Percentiles rank a stretch among this genome's conserved stretches.
phyloP scores from a whole-genome alignment of 92 coral and sea anemone species.

The Pocillopora meandrina region DNA sequence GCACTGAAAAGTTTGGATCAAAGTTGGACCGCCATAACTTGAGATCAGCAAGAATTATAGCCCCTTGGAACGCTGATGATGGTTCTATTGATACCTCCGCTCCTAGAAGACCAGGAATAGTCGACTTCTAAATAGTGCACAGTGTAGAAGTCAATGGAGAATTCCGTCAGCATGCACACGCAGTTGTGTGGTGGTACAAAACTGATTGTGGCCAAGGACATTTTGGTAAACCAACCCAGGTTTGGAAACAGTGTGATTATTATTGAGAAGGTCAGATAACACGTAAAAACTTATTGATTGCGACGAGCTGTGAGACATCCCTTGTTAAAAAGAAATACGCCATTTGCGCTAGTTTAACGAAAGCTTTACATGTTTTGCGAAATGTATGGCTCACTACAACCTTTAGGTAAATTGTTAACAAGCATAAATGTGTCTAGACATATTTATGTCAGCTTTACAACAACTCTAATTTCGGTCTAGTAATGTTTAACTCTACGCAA shows the following conservation, averaged over 20 bases:
- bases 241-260: constrained; percentile 37
- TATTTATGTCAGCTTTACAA: too few species aligned
- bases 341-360: too few species aligned
- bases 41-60: constrained; percentile 39
- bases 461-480: too few species aligned
- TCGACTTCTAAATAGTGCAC: constrained; percentile 37
- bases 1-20: constrained; percentile 49
- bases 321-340: too few species aligned
- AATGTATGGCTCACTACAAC: too few species aligned
- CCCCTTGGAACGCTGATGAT: constrained; percentile 49
- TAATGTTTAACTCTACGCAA: too few species aligned
- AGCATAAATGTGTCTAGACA: too few species aligned
- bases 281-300: too few species aligned
- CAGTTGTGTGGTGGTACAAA: constrained; percentile 48
- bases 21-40: constrained; percentile 12
- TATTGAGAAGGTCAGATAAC: neutral
- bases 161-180: constrained; percentile 28
- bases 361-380: too few species aligned
- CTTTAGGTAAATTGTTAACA: too few species aligned
- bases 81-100: constrained; percentile 29
- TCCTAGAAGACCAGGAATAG: constrained; percentile 47
- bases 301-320: too few species aligned
- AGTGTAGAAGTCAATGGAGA: constrained; percentile 17
- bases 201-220: constrained; percentile 1
- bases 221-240: constrained; percentile 35